Percentiles rank a stretch among this genome's conserved stretches.
These are phyloP conservation scores for Lagodon rhomboides DNA, from an alignment of 2,797 vertebrate species.

Conservation along the genomic window DNA sequence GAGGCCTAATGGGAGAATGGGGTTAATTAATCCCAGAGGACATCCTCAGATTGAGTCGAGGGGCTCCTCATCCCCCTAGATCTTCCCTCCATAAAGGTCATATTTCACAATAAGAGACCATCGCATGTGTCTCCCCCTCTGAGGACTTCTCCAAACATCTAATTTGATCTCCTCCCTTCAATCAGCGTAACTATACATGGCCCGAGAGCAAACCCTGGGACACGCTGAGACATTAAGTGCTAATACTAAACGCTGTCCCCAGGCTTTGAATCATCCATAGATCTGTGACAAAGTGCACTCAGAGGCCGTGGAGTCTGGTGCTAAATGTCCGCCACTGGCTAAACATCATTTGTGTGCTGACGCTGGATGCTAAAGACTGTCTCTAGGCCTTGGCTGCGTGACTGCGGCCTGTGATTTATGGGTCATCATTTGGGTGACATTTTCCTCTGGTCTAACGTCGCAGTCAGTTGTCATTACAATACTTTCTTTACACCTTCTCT, in stretches of 20 bases:
- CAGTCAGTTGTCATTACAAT: constrained; percentile 57
- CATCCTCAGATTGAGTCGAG: constrained; percentile 63
- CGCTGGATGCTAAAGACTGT: constrained; percentile 70
- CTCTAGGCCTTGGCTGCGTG: constrained; percentile 69
- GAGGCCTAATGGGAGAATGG: constrained; percentile 74
- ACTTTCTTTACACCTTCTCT: constrained; percentile 65
- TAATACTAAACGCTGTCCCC: constrained; percentile 68
- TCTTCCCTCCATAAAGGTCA: constrained; percentile 81
- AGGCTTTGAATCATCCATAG: constrained; percentile 74
- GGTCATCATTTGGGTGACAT: constrained; percentile 76
- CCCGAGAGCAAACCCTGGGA: constrained; percentile 68
- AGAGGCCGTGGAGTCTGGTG: constrained; percentile 75
- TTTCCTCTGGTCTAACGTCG: constrained; percentile 67
- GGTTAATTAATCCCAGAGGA: constrained; percentile 82
- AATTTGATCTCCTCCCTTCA: constrained; percentile 74
- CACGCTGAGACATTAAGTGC: constrained; percentile 70
- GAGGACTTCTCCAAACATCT: constrained; percentile 71
- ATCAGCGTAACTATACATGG: constrained; percentile 64
- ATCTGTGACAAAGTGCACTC: constrained; percentile 72
- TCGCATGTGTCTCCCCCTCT: constrained; percentile 67
- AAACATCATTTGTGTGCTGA: constrained; percentile 70
- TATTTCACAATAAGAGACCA: constrained; percentile 70
- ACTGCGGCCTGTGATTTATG: constrained; percentile 74
- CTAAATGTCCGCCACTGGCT: constrained; percentile 76
- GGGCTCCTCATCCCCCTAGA: constrained; percentile 59